Percentiles rank a stretch among this genome's conserved stretches.
Conservation (phyloP, 2,888 invertebrate species). For the Bruchidius siliquastri region DNA sequence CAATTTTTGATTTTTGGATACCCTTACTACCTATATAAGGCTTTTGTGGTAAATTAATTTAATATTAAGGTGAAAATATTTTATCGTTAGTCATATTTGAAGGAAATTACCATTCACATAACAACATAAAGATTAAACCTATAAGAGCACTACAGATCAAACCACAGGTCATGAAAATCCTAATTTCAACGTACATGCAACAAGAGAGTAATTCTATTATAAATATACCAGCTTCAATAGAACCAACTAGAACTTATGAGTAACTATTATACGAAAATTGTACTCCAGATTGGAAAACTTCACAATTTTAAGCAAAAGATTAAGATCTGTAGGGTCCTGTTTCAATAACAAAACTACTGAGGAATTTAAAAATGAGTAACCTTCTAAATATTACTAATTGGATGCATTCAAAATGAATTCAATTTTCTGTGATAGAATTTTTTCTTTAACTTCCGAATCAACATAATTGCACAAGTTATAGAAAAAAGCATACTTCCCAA, state of each 20-base stretch:
- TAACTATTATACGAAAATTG: too few species aligned
- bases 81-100: neutral
- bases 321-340: neutral
- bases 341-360: neutral
- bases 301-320: neutral
- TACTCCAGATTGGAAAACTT: too few species aligned
- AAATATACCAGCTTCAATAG: too few species aligned
- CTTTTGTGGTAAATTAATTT: neutral
- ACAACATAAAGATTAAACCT: neutral
- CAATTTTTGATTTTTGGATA: constrained; percentile 18
- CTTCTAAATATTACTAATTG: neutral
- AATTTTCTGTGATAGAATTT: neutral
- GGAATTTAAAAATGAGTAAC: neutral
- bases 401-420: neutral
- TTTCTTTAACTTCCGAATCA: neutral
- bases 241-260: too few species aligned
- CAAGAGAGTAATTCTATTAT: too few species aligned
- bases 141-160: neutral
- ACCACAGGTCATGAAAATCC: neutral
- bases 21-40: neutral
- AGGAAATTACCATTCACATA: neutral
- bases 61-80: neutral
- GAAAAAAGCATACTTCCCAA: neutral
- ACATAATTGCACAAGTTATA: neutral
- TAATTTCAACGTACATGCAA: too few species aligned